Evolutionary conservation across 2,888 invertebrate genomes (phyloP).

Genomic region (Argyresthia goedartella): DNA sequence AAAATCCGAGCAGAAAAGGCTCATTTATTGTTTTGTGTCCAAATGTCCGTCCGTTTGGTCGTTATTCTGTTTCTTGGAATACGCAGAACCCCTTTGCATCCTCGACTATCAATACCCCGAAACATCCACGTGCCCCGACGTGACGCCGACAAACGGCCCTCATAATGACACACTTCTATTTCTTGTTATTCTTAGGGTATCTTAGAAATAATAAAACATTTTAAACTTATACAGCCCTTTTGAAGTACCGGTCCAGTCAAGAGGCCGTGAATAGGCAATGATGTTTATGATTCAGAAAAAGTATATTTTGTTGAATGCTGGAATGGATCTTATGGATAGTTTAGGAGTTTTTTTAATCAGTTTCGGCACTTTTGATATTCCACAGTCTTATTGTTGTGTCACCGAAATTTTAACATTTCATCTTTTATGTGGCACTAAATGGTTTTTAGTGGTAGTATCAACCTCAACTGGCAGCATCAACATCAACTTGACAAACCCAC

Average conservation of each 20-base stretch:
- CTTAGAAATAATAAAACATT: constrained; percentile 49
- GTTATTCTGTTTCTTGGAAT: constrained; percentile 35
- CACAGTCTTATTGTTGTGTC: constrained; percentile 35
- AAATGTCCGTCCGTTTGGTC: constrained; percentile 24
- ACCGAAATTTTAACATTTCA: constrained; percentile 35
- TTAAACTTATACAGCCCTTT: constrained; percentile 14
- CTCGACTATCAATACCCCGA: constrained; percentile 23
- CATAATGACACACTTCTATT: constrained; percentile 22
- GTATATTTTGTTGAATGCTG: constrained; percentile 41
- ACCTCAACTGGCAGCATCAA: no score
- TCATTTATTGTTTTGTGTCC: constrained; percentile 22
- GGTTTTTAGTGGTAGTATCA: no score
- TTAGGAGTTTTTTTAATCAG: constrained; percentile 30
- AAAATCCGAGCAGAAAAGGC: constrained; percentile 22
- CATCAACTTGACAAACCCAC: no score
- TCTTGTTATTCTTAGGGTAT: constrained; percentile 42
- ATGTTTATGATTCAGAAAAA: constrained; percentile 40
- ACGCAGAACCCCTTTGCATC: constrained; percentile 41
- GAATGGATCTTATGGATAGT: constrained; percentile 42
- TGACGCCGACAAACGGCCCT: constrained; percentile 39
- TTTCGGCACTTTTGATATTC: constrained; percentile 22
- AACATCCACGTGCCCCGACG: constrained; percentile 46
- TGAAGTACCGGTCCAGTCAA: constrained; percentile 6
- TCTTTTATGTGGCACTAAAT: no score
- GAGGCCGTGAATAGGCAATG: constrained; percentile 30